Percentiles rank a stretch among this genome's conserved stretches.
Evolutionary conservation across 2,797 vertebrate genomes (phyloP).

Genomic region (Eulemur coronatus): DNA sequence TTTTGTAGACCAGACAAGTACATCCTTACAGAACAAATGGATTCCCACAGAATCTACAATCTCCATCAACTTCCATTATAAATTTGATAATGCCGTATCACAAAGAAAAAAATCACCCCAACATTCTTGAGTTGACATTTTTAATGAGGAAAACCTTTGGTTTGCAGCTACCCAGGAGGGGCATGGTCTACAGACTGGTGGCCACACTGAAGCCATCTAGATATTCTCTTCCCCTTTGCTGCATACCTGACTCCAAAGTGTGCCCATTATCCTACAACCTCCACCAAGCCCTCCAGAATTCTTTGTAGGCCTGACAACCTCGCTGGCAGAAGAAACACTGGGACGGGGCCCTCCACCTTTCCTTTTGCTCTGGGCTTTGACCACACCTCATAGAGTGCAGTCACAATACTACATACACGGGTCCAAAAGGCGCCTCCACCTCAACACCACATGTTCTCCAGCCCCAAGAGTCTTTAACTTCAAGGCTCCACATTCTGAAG

Average conservation of each 20-base stretch:
- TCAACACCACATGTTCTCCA: not conserved
- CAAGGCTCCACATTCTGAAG: not conserved
- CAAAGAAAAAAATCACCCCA: not conserved
- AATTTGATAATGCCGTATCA: not conserved
- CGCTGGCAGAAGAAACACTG: not conserved
- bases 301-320: not conserved
- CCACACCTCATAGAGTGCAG: not conserved
- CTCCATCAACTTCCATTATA: not conserved
- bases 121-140: not conserved
- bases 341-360: not conserved
- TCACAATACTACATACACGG: not conserved
- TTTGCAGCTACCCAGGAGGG: not conserved
- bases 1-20: not conserved
- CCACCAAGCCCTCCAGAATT: not conserved
- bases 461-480: not conserved
- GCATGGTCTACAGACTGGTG: not conserved
- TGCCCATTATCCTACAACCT: not conserved
- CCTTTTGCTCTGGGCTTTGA: not conserved
- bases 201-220: not conserved
- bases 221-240: not conserved
- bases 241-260: accelerated
- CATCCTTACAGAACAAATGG: not conserved
- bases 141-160: not conserved
- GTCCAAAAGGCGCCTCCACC: not conserved
- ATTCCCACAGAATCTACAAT: not conserved